Base-by-base conservation (phyloP, 1,140 invertebrate species). In the Lasaia peninsularis region DNA sequence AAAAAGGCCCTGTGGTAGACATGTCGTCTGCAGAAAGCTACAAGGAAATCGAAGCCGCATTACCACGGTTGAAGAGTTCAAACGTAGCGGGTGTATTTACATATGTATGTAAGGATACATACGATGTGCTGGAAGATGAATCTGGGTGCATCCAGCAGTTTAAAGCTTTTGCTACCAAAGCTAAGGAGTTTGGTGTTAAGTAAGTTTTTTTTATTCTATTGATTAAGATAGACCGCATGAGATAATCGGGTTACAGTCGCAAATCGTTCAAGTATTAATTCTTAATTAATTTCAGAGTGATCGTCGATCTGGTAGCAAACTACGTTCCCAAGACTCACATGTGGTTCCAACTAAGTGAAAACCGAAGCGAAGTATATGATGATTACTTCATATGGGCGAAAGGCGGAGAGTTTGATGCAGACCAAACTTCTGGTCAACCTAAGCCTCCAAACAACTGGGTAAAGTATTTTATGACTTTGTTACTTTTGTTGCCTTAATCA, bases 371-470 rank as follows among this genome's bases (percentile, higher is more conserved):
- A 1, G 80, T 81, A 0, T 95, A 92, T 62, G 84, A 77, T 3
- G 89, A 93, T 68, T 96, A 92, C 73, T 96, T 95, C 74, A 87
- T 95, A 32, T 96, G 95, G 94, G 85, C 69, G 1, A 40, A 65
- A 11, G 58, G 60, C 31, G 54, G 44, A 1, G 73, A 71, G 11
- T 71, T 54, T 40, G 73, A 75, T 6, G 58, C 63, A 21, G 71
- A 77, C 3, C 85, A 78, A 18, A 82, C 50, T 7, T 49, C 40
- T 10, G 52, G 21, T 1, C 16, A 75, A 5, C 75, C 65, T 0
- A 63, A 58, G 32, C 94, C 93, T 21, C 94, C 94, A n/a, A 96
- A 94, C 69, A 94, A 95, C 74, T 96, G 95, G 95, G 93, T 95
- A 80, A 86, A 58, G 56, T 14, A 28, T 10, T 10, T 40, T 11